Evolutionary conservation across 2,113 vertebrate species (phyloP), one percentile per base, ranked within the genome.

Genomic region (Sinocyclocheilus grahami): DNA sequence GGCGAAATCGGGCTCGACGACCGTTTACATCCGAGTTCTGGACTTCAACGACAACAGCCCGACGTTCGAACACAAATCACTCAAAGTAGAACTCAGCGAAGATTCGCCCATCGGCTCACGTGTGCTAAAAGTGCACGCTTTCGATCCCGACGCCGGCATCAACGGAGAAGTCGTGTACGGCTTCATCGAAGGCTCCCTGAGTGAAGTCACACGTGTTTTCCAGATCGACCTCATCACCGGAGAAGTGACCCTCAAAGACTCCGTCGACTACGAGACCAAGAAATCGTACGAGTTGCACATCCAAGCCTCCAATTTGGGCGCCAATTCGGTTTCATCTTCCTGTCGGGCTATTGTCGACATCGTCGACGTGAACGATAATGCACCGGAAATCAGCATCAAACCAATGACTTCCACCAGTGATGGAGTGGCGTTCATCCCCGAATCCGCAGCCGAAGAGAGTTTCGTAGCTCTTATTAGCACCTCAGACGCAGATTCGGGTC

Each of bases 41-140:
- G 95, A 96, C 87, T 94, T 88, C 14, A 96, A 96, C 16, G 95
- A 96, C 87, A 95, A 96, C 92, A 94, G 94, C 62, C 95, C 95
- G 2, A 92, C 89, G 0, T 96, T 95, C 78, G 93, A 95, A 14
- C 94, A 94, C 87, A 90, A 84, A 86, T 89, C 92, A 0, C 83
- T 95, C 3, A 92, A 91, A 69, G 94, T 95, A 11, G 93, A 95
- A 85, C 89, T 96, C 77, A 78, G 91, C 1, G 95, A 96, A 27
- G 95, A 96, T 85, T 86, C 93, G 0, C 94, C 94, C 0, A 71
- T 93, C 0, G 95, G 94, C 0, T 90, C 94, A 79, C 84, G 93
- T 3, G 92, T 96, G 0, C 69, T 95, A 10, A 92, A 82, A 33
- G 94, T 96, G 30, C 93, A 93, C 63, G 95, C 95, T 0, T 94